A percentile compares a stretch with the other conserved stretches of the same genome.
Conservation (phyloP, 2,797 vertebrate genomes). For the Nyctalus aviator region DNA sequence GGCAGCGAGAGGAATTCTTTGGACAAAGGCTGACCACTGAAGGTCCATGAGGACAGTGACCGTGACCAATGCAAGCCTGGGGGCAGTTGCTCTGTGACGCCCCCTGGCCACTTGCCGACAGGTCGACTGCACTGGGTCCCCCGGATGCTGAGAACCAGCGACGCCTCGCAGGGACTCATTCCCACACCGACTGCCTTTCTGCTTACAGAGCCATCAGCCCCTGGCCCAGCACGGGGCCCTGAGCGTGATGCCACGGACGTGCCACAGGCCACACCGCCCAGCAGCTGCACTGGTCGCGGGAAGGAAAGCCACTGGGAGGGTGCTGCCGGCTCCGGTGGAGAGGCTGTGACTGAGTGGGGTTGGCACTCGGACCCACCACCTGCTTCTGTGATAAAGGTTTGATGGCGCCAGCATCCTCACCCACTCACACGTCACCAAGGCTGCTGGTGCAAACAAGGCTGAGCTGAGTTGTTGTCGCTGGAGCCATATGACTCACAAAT, state of each 20-base stretch:
- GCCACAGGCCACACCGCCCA: background rate
- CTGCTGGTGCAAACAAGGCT: background rate
- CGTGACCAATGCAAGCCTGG: no score
- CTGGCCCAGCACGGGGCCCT: background rate
- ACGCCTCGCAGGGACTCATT: no score
- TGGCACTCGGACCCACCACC: conserved; percentile 46
- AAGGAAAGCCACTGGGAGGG: background rate
- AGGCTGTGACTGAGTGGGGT: background rate
- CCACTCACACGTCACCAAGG: background rate
- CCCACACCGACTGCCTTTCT: no score
- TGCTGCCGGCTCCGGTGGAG: background rate
- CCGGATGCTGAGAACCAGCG: no score
- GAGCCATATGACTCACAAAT: conserved; percentile 18
- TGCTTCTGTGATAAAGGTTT: conserved; percentile 47
- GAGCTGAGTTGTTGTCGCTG: background rate
- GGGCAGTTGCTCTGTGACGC: no score
- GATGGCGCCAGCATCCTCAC: background rate
- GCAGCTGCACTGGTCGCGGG: background rate
- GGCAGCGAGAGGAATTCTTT: no score
- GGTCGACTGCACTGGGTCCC: no score
- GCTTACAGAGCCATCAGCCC: no score
- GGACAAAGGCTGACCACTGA: no score
- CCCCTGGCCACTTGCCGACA: no score
- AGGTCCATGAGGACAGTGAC: no score
- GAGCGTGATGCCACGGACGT: rapidly evolving